Base-by-base conservation (phyloP, 2,888 invertebrate genomes). In the Bembecia ichneumoniformis region DNA sequence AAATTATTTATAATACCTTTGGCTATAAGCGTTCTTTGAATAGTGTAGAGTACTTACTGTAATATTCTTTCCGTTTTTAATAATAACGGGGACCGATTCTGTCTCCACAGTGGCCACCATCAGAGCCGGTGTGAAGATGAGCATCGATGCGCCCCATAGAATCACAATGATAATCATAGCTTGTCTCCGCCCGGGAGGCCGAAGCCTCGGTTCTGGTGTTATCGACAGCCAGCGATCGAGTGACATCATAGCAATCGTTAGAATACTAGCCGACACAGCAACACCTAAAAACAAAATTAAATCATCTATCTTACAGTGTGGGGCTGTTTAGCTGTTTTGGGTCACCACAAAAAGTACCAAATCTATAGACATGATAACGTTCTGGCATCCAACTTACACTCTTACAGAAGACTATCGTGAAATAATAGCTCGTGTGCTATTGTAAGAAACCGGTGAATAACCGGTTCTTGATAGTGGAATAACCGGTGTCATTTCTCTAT, bases 171-270 rank as follows among this genome's bases (percentile, higher is more conserved):
- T 89, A 15, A 91, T 76, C 3, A 91, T 68, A 0, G 93, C 93
- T 51, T 91, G 91, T 44, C 82, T 88, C 46, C 91, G 81, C 52
- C 91, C 91, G 47, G 93, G 92, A 5, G 92, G 90, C 60, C 63
- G 89, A 63, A 57, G 91, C 78, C 65, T 89, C 73, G 67, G 90
- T 80, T 68, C 91, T 66, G 80, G 91, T 1, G 92, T 89, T 52
- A 94, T 94, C 17, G 94, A 93, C 48, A 92, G 71, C 76, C 91
- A 93, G 11, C 94, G 87, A 68, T 94, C 94, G n/a, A 94, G 88
- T 43, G 93, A 92, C 92, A 94, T 93, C 0, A 92, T 91, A 4
- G 92, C 91, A 55, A 94, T 91, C 0, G 94, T 94, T 69, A 93
- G 93, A 36, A 94, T 91, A 60, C 93, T 93, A 3, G 93, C 92